Percentiles rank a stretch among this genome's conserved stretches.
Evolutionary conservation across 1,140 invertebrate species (phyloP).

Genomic region (Pantala flavescens): DNA sequence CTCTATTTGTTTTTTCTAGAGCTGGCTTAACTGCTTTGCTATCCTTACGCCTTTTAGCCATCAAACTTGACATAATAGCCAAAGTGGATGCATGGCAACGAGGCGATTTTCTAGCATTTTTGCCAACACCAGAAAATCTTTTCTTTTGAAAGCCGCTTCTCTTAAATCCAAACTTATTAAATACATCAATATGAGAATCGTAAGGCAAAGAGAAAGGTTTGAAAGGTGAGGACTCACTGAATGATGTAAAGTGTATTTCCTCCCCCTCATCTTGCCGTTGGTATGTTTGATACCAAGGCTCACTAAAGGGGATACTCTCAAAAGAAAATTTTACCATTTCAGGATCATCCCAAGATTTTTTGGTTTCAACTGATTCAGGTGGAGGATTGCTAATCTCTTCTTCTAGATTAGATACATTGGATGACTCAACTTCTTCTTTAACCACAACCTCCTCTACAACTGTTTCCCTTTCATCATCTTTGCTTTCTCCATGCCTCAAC

Average conservation of each 20-base stretch:
- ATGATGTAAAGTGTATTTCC: slow-evolving; percentile 35
- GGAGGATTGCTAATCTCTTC: slow-evolving; percentile 18
- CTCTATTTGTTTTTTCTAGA: slow-evolving; percentile 27
- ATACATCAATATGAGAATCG: slow-evolving; percentile 40
- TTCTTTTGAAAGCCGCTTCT: not conserved
- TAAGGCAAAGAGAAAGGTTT: slow-evolving; percentile 62
- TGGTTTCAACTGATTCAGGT: not conserved
- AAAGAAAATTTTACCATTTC: slow-evolving; percentile 62
- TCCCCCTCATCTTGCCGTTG: slow-evolving; percentile 58
- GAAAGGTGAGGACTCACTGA: slow-evolving; percentile 34
- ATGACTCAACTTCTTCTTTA: slow-evolving; percentile 9
- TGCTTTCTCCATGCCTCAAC: slow-evolving; percentile 31
- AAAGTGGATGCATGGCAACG: slow-evolving; percentile 73
- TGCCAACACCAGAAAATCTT: slow-evolving; percentile 26
- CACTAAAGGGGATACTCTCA: slow-evolving; percentile 55
- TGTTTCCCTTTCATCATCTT: slow-evolving; percentile 11
- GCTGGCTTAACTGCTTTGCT: slow-evolving; percentile 17
- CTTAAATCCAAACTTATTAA: not conserved
- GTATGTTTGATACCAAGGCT: slow-evolving; percentile 69
- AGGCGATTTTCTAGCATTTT: slow-evolving; percentile 67
- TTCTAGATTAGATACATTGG: slow-evolving; percentile 12
- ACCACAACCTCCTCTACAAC: slow-evolving; percentile 13
- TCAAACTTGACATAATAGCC: slow-evolving; percentile 60
- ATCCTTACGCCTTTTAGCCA: slow-evolving; percentile 40
- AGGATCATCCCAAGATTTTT: slow-evolving; percentile 25